These are phyloP conservation scores for Drosophila limbata DNA, from an alignment of 2,888 invertebrate species.

Conservation along the genomic window DNA sequence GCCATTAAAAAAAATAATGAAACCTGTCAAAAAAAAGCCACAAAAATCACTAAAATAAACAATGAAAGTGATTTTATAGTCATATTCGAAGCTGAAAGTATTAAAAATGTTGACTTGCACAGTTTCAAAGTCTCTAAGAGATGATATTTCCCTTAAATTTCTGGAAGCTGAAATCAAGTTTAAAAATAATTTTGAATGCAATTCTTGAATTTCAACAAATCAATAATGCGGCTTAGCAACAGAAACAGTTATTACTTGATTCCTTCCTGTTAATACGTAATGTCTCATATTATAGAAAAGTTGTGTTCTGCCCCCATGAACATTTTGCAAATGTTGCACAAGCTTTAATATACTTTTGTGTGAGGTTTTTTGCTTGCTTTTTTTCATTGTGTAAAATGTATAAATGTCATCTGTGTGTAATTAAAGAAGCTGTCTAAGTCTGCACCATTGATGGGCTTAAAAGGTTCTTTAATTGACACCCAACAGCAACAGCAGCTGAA, in stretches of 20 bases:
- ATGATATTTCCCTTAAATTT: slow-evolving; percentile 6
- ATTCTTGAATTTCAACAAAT: background rate
- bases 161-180: slow-evolving; percentile 10
- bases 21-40: background rate
- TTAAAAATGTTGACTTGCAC: slow-evolving; percentile 19
- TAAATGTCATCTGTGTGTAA: slow-evolving; percentile 38
- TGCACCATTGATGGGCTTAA: slow-evolving; percentile 16
- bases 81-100: slow-evolving; percentile 16
- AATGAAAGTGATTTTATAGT: slow-evolving; percentile 4
- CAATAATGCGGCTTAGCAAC: slow-evolving; percentile 12
- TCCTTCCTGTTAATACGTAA: background rate
- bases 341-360: slow-evolving; percentile 5
- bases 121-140: slow-evolving; percentile 2
- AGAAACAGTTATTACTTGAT: background rate
- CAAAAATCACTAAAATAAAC: slow-evolving; percentile 7
- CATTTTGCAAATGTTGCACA: slow-evolving; percentile 23
- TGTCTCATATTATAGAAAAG: background rate
- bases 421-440: slow-evolving; percentile 40
- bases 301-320: slow-evolving; percentile 26
- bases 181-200: slow-evolving; percentile 19
- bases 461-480: slow-evolving; percentile 56
- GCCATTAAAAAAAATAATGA: slow-evolving; percentile 6
- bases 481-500: slow-evolving; percentile 8
- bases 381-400: slow-evolving; percentile 25
- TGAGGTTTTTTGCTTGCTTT: background rate